Percentiles rank a stretch among this genome's conserved stretches.
Conservation (phyloP, 2,797 vertebrate species). For the Bucorvus abyssinicus region DNA sequence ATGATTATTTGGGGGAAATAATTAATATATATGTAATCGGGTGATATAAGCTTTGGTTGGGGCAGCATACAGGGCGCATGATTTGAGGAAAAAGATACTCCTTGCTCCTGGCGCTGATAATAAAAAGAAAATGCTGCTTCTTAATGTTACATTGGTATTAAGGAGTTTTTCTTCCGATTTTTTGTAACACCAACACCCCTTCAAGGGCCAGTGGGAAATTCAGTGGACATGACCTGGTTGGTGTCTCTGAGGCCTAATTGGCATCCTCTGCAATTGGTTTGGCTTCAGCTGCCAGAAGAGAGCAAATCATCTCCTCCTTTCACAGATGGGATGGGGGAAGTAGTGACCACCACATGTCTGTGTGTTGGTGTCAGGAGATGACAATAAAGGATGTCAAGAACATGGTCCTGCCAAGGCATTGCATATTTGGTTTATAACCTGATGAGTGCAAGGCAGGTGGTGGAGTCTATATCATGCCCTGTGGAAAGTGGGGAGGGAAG, state of each 20-base stretch:
- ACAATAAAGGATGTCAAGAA: slow-evolving; percentile 61
- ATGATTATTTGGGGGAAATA: no score
- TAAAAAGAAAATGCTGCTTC: no score
- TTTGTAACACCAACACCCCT: background rate
- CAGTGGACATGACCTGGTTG: slow-evolving; percentile 24
- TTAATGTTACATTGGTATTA: no score
- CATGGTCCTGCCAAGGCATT: background rate
- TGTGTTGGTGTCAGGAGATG: slow-evolving; percentile 31
- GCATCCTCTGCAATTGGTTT: slow-evolving; percentile 4
- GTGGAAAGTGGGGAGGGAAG: slow-evolving; percentile 15
- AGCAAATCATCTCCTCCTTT: slow-evolving; percentile 30
- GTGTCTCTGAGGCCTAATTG: slow-evolving; percentile 42
- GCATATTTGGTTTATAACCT: slow-evolving; percentile 61
- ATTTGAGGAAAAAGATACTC: no score
- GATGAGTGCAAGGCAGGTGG: slow-evolving; percentile 56
- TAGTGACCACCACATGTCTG: slow-evolving; percentile 29
- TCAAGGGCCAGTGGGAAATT: background rate
- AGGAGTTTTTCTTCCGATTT: no score
- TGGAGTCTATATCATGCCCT: slow-evolving; percentile 57
- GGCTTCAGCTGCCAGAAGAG: slow-evolving; percentile 30
- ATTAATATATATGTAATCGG: no score
- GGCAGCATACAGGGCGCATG: no score
- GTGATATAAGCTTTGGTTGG: no score
- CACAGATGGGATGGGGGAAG: slow-evolving; percentile 61
- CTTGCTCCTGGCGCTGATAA: no score